These are phyloP conservation scores for Dreissena rostriformis DNA, from an alignment of 1,140 invertebrate genomes.

Conservation along the genomic window DNA sequence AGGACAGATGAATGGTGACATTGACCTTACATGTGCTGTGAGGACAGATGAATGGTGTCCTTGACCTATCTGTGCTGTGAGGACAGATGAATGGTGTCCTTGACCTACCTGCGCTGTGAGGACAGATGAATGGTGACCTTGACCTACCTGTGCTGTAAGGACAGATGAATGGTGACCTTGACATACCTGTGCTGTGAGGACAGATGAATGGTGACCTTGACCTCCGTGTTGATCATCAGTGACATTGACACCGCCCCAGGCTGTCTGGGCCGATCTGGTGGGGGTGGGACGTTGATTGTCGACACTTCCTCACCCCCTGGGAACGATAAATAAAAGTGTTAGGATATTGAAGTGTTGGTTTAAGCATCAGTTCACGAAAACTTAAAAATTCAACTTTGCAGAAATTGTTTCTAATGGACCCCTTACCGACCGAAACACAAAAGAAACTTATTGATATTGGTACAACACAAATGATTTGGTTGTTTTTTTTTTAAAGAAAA, in stretches of 20 bases:
- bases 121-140: conserved; percentile 33
- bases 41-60: conserved; percentile 33
- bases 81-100: conserved; percentile 31
- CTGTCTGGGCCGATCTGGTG: neutral
- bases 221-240: conserved; percentile 31
- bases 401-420: too few relatives aligned
- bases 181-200: conserved; percentile 50
- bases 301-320: conserved; percentile 34
- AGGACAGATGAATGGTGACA: conserved; percentile 33
- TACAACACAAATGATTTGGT: too few relatives aligned
- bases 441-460: too few relatives aligned
- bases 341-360: too few relatives aligned
- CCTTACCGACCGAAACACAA: too few relatives aligned
- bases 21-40: too few relatives aligned
- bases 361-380: too few relatives aligned
- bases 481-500: too few relatives aligned
- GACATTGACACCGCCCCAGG: conserved; percentile 18
- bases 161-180: too few relatives aligned
- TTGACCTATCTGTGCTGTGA: conserved; percentile 23
- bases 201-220: conserved; percentile 28
- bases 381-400: too few relatives aligned
- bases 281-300: neutral
- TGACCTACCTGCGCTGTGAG: conserved; percentile 21
- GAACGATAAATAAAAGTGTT: neutral
- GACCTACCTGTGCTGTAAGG: conserved; percentile 19